Conservation (phyloP, 2,888 invertebrate genomes). For the Choreutis nemorana region DNA sequence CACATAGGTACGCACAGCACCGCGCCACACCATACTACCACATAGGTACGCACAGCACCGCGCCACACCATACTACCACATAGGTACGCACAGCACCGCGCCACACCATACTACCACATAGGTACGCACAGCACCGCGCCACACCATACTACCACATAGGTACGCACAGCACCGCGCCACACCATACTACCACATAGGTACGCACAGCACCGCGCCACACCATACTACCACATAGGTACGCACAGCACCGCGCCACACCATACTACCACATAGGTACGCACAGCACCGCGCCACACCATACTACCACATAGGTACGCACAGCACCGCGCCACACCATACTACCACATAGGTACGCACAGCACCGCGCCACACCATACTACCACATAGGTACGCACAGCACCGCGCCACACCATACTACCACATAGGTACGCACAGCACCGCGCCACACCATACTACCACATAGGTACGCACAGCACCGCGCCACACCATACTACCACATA, state of each 20-base stretch:
- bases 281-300: neutral
- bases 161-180: conserved; percentile 7
- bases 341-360: conserved; percentile 5
- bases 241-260: conserved; percentile 10
- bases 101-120: conserved; percentile 12
- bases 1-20: neutral
- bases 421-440: neutral
- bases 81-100: conserved; percentile 1
- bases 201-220: neutral
- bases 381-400: neutral
- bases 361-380: neutral
- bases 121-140: neutral
- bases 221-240: neutral
- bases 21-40: conserved; percentile 12
- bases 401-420: conserved; percentile 12
- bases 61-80: neutral
- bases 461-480: conserved; percentile 1
- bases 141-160: neutral
- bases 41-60: neutral
- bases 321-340: conserved; percentile 11
- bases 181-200: conserved; percentile 11
- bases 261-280: conserved; percentile 8
- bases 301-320: neutral
- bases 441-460: neutral
- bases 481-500: conserved; percentile 12